Evolutionary conservation across 30 jellyfish, hydroid and myxozoan genomes (phyloP), one percentile per base, ranked within the genome.

Genomic region (Sanderia malayensis): DNA sequence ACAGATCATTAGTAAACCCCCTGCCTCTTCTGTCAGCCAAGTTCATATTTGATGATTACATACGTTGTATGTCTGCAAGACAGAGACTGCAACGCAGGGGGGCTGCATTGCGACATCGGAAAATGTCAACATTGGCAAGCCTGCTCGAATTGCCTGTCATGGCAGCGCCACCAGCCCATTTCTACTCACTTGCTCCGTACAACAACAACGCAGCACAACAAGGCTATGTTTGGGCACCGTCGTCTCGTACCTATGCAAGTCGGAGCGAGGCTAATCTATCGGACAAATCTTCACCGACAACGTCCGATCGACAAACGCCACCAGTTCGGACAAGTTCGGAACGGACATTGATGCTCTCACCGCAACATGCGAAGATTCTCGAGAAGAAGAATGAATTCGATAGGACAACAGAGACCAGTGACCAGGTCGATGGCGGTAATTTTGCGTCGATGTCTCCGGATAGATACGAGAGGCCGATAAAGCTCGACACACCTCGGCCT

Each of bases 11-110:
- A 2, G 88, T 83, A 31, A 82, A 82, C 57, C 97, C 97, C 22
- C 44, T 84, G 46, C 98, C 98, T 17, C 37, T 90, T 21, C 82
- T 90, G 24, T 55, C 94, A 47, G 95, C 96, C 0, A 83, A 85
- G 46, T 90, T 90, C 82, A 81, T 90, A 0, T 90, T 90, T 59
- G 98, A 90, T 71, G 98, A 90, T 63, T 90, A 90, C 57, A 90
- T 90, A 2, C 95, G 98, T 10, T 90, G 98, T 69, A 90, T 90
- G 98, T 90, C 98, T 41, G 98, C 98, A 2, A 63, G 98, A 58
- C 98, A 90, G 37, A 94, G 98, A 13, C 86, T 90, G 7, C 98
- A 90, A 77, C 58, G 87, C 26, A 90, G 96, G 19, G 59, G 95
- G 20, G 95, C 86, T 0, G 92, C 93, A 6, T 59, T 90, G 32